Evolutionary conservation across 2,113 vertebrate genomes (phyloP).

Genomic region (Gasterosteus aculeatus): DNA sequence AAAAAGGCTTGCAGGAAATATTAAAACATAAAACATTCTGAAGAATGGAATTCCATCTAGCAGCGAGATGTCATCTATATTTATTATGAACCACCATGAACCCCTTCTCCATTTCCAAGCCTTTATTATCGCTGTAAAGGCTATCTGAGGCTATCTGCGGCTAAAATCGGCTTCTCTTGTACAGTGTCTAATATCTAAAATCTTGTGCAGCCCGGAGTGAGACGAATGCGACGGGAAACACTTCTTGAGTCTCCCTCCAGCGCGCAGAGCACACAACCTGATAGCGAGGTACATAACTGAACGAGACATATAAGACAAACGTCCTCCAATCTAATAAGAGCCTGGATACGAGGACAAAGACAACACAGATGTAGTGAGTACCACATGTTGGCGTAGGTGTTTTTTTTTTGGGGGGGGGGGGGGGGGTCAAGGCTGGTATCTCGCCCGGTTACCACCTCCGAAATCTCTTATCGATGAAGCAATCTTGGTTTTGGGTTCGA

Average conservation of each 20-base stretch:
- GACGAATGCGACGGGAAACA: slow-evolving; percentile 40
- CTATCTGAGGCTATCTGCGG: neutral
- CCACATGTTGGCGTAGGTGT: slow-evolving; percentile 73
- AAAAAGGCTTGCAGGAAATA: slow-evolving; percentile 47
- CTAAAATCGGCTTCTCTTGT: slow-evolving; percentile 18
- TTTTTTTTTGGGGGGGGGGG: too few species aligned
- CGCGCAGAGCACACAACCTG: slow-evolving; percentile 34
- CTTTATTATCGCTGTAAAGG: slow-evolving; percentile 9
- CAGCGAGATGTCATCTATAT: slow-evolving; percentile 53
- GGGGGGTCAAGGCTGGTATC: slow-evolving; percentile 49
- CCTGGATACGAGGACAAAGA: slow-evolving; percentile 68
- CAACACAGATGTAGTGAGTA: slow-evolving; percentile 78
- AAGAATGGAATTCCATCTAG: slow-evolving; percentile 43
- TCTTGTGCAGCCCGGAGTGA: slow-evolving; percentile 39
- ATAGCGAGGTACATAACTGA: slow-evolving; percentile 74
- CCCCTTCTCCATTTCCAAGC: slow-evolving; percentile 31
- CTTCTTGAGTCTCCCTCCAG: slow-evolving; percentile 56
- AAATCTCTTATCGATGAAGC: slow-evolving; percentile 36
- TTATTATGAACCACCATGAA: slow-evolving; percentile 46
- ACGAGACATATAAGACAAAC: slow-evolving; percentile 77
- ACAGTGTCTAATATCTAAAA: slow-evolving; percentile 42
- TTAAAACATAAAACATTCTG: slow-evolving; percentile 45
- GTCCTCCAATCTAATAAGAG: slow-evolving; percentile 79
- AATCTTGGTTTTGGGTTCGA: slow-evolving; percentile 24
- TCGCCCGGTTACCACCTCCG: slow-evolving; percentile 46